A percentile compares a stretch with the other conserved stretches of the same genome.
Evolutionary conservation across 2,888 invertebrate genomes (phyloP).

Genomic region (Melinopterus prodromus): DNA sequence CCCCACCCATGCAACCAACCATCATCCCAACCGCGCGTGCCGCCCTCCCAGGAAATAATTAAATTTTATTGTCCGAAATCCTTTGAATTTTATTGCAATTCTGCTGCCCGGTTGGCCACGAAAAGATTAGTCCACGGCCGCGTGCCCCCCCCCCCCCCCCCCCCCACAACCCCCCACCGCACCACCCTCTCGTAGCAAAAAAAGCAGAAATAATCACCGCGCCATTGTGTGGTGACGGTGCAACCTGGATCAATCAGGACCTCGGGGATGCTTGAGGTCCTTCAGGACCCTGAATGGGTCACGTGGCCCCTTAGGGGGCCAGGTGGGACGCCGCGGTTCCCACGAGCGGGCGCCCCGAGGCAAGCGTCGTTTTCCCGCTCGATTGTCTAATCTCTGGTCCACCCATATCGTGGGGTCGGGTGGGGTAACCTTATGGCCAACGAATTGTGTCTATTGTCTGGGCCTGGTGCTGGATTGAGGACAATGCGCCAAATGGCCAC

Average conservation of each 20-base stretch:
- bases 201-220: conserved; percentile 53
- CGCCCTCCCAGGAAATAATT: conserved; percentile 32
- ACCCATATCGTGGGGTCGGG: not conserved
- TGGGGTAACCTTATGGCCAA: not conserved
- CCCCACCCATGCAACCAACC: no score
- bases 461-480: not conserved
- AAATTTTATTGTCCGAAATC: conserved; percentile 27
- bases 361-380: not conserved
- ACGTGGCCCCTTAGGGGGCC: conserved; percentile 49
- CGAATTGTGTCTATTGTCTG: conserved; percentile 4
- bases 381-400: not conserved
- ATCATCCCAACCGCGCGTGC: not conserved
- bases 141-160: not conserved
- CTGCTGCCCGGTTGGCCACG: conserved; percentile 22
- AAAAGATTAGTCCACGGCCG: conserved; percentile 33
- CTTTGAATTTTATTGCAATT: conserved; percentile 33
- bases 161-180: conserved; percentile 26
- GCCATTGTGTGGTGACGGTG: no score
- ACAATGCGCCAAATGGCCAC: not conserved
- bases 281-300: conserved; percentile 53
- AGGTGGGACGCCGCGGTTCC: conserved; percentile 47
- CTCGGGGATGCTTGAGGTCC: conserved; percentile 53
- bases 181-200: conserved; percentile 32
- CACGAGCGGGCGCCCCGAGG: conserved; percentile 43
- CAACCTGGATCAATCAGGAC: conserved; percentile 56